Percentiles rank a stretch among this genome's conserved stretches.
These are phyloP conservation scores for Ectropis crepuscularia DNA, from an alignment of 2,888 invertebrate species.

Conservation along the genomic window DNA sequence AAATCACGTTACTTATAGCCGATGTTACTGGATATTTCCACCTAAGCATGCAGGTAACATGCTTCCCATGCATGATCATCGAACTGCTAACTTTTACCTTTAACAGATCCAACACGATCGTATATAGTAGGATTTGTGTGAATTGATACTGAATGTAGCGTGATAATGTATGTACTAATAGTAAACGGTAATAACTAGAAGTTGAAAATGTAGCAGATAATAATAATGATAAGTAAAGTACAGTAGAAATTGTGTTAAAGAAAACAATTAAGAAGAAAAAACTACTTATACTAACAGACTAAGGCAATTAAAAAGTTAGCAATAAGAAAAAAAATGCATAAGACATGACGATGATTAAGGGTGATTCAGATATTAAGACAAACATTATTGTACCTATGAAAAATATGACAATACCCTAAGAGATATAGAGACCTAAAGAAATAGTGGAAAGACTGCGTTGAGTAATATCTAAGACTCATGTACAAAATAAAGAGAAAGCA, in stretches of 20 bases:
- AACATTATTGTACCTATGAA: too few species aligned
- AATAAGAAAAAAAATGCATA: too few species aligned
- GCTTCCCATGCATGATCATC: constrained; percentile 10
- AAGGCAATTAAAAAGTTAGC: too few species aligned
- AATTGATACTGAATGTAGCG: constrained; percentile 8
- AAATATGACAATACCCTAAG: too few species aligned
- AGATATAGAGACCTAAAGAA: too few species aligned
- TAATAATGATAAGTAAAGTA: constrained; percentile 1
- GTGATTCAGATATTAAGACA: too few species aligned
- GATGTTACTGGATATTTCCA: constrained; percentile 19
- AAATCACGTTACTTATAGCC: constrained; percentile 8
- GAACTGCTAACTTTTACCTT: constrained; percentile 6
- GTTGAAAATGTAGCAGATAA: not conserved
- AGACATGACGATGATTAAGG: too few species aligned
- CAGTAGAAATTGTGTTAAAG: not conserved
- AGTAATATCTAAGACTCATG: too few species aligned
- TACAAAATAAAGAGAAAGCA: too few species aligned
- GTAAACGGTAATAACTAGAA: constrained; percentile 5
- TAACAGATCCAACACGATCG: constrained; percentile 18
- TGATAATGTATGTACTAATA: constrained; percentile 2
- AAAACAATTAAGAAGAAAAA: too few species aligned
- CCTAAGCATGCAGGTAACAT: constrained; percentile 14
- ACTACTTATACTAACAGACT: too few species aligned
- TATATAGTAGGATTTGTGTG: constrained; percentile 5
- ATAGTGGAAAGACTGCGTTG: too few species aligned